These are phyloP conservation scores for Todus mexicanus DNA, from an alignment of 2,797 vertebrate species.

Conservation along the genomic window DNA sequence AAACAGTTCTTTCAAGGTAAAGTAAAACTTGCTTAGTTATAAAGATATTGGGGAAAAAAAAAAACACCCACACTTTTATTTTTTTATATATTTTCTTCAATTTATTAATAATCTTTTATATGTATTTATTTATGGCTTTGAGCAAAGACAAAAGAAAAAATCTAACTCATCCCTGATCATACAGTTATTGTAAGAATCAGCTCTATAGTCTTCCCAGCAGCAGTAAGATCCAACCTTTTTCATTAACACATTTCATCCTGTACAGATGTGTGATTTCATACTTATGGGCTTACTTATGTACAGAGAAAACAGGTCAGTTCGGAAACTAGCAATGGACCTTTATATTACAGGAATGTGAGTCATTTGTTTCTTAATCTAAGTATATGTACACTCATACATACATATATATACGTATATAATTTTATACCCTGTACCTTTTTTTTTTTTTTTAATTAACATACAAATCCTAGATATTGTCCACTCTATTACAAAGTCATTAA, in stretches of 20 bases:
- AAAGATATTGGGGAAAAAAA: constrained; percentile 49
- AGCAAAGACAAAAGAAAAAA: constrained; percentile 81
- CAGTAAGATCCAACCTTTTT: constrained; percentile 69
- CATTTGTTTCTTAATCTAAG: constrained; percentile 79
- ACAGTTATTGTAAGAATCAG: constrained; percentile 74
- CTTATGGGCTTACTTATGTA: constrained; percentile 73
- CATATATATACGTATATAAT: constrained; percentile 73
- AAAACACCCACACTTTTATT: constrained; percentile 65
- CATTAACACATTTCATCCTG: constrained; percentile 77
- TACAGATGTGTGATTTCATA: constrained; percentile 75
- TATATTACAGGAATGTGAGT: constrained; percentile 79
- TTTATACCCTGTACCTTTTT: constrained; percentile 76
- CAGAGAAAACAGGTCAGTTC: constrained; percentile 76
- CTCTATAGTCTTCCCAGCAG: constrained; percentile 70
- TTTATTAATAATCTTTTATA: constrained; percentile 82
- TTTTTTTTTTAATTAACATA: constrained; percentile 70
- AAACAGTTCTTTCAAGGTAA: background rate
- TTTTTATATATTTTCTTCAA: constrained; percentile 74
- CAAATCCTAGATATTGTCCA: constrained; percentile 73
- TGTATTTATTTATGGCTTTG: constrained; percentile 83
- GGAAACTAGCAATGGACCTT: constrained; percentile 72
- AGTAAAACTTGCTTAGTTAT: constrained; percentile 13
- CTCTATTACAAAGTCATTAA: constrained; percentile 77
- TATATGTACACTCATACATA: constrained; percentile 80
- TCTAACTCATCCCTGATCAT: constrained; percentile 75